Percentiles rank a stretch among this genome's conserved stretches.
Evolutionary conservation across 2,113 vertebrate species (phyloP).

Genomic region (Chrysemys picta): DNA sequence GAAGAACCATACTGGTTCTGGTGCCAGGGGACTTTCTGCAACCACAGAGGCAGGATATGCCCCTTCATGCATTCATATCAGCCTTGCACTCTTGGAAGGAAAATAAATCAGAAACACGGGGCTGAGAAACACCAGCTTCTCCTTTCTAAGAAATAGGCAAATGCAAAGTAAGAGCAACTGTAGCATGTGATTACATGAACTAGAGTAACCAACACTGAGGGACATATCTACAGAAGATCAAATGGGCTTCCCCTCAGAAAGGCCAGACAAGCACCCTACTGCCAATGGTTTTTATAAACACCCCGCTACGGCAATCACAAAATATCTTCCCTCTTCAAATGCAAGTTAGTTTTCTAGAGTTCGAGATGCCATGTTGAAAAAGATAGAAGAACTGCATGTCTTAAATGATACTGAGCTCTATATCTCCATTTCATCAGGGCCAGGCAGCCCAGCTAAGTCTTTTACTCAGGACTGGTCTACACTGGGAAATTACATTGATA

Average conservation of each 20-base stretch:
- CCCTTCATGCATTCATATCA: background rate
- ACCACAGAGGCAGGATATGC: background rate
- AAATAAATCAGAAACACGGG: background rate
- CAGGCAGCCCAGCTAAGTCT: background rate
- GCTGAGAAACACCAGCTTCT: background rate
- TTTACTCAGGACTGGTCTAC: background rate
- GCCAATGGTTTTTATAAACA: background rate
- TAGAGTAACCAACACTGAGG: background rate
- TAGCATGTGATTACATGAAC: background rate
- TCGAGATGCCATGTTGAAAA: background rate
- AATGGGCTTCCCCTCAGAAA: background rate
- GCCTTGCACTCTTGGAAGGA: background rate
- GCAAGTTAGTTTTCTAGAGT: background rate
- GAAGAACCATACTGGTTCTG: background rate
- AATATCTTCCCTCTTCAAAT: background rate
- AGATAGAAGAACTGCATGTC: background rate
- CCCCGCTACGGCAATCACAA: background rate
- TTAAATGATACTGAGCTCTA: background rate
- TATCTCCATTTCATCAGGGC: background rate
- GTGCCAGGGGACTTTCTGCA: background rate
- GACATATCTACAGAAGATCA: background rate
- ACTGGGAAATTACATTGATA: background rate
- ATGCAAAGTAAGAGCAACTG: background rate
- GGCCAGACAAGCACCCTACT: background rate
- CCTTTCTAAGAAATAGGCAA: background rate